These are phyloP conservation scores for Scaptomyza montana DNA, from an alignment of 1,140 invertebrate genomes.

Conservation along the genomic window DNA sequence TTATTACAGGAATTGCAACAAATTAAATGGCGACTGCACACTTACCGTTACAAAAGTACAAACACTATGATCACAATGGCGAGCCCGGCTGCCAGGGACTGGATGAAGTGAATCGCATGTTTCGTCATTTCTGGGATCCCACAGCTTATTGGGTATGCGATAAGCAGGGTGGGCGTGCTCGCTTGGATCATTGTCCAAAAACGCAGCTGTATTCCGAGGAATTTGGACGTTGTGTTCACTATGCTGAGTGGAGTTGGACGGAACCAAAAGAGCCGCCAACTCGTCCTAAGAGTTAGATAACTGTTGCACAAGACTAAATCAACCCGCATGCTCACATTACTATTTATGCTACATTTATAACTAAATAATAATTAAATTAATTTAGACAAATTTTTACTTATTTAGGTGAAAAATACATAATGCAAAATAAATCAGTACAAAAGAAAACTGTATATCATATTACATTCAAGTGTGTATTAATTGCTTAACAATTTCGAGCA, in stretches of 20 bases:
- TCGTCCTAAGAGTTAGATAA: constrained; percentile 51
- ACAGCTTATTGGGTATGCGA: constrained; percentile 79
- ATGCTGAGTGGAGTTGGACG: constrained; percentile 75
- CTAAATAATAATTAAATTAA: constrained; percentile 27
- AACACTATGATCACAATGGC: constrained; percentile 69
- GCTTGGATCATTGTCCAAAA: constrained; percentile 63
- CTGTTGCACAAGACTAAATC: neutral
- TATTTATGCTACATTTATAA: constrained; percentile 13
- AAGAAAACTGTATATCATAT: constrained; percentile 25
- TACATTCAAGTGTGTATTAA: constrained; percentile 11
- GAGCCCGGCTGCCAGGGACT: constrained; percentile 77
- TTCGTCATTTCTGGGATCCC: constrained; percentile 81
- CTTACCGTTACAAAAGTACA: constrained; percentile 66
- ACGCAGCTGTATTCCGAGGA: constrained; percentile 75
- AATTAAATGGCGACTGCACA: constrained; percentile 48
- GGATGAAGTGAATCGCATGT: constrained; percentile 77
- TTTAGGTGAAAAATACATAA: constrained; percentile 52
- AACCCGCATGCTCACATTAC: constrained; percentile 13
- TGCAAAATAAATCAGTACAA: constrained; percentile 56
- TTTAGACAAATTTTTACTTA: constrained; percentile 56
- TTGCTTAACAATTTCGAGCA: constrained; percentile 55
- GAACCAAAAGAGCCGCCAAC: constrained; percentile 77
- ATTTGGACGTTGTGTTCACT: constrained; percentile 68
- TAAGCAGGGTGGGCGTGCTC: constrained; percentile 66
- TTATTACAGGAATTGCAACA: neutral